These are phyloP conservation scores for Dasyprocta punctata DNA, from an alignment of 2,113 vertebrate genomes.

Conservation along the genomic window DNA sequence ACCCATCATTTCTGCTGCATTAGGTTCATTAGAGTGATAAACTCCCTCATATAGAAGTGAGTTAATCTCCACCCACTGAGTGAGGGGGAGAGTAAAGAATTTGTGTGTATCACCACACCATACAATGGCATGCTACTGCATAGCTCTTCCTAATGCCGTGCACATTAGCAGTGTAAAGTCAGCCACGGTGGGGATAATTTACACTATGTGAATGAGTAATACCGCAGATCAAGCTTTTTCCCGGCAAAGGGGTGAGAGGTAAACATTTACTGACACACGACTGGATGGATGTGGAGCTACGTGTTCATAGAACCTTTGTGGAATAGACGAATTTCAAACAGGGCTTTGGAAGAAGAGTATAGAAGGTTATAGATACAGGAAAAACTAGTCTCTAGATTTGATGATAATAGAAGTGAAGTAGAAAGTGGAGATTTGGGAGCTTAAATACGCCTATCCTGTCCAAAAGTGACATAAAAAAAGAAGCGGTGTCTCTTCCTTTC, in stretches of 20 bases:
- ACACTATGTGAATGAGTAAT: no score
- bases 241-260: background rate
- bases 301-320: background rate
- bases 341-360: background rate
- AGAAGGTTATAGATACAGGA: background rate
- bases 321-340: background rate
- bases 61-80: background rate
- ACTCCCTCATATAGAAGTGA: background rate
- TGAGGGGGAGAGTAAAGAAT: background rate
- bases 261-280: background rate
- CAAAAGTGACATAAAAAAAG: background rate
- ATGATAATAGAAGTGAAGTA: background rate
- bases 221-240: background rate
- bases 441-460: background rate
- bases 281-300: background rate
- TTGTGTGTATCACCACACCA: fast-evolving
- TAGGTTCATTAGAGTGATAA: background rate
- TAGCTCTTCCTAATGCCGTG: background rate
- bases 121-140: fast-evolving
- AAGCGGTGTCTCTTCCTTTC: background rate
- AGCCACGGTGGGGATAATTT: background rate
- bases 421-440: background rate
- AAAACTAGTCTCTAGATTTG: background rate
- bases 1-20: background rate
- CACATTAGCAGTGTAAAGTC: background rate